These are phyloP conservation scores for Dryoscopus gambensis DNA, from an alignment of 2,113 vertebrate genomes.

Conservation along the genomic window DNA sequence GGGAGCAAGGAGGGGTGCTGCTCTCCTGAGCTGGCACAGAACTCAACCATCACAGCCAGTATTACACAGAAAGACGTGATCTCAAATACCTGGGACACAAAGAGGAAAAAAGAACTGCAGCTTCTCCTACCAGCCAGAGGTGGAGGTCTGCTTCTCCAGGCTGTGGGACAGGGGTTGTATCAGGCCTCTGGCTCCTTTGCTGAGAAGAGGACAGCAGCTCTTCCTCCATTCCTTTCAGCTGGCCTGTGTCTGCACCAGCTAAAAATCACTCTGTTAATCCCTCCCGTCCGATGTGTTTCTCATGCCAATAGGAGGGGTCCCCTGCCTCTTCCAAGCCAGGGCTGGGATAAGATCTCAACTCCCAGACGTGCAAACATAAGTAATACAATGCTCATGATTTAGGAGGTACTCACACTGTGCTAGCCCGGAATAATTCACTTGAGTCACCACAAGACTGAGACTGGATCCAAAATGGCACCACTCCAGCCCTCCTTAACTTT, in stretches of 20 bases:
- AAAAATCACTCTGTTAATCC: not conserved
- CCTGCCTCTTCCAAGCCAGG: not conserved
- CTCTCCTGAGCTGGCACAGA: not conserved
- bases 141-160: not conserved
- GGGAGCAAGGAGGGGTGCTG: not conserved
- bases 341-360: not conserved
- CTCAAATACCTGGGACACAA: not conserved
- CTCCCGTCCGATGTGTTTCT: not conserved
- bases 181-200: not conserved
- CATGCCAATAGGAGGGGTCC: not conserved
- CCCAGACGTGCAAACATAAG: not conserved
- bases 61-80: not conserved
- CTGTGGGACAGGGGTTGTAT: not conserved
- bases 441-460: not conserved
- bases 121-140: not conserved
- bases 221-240: not conserved
- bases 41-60: not conserved
- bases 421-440: not conserved
- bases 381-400: not conserved
- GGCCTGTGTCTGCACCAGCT: not conserved
- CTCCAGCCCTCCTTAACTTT: not conserved
- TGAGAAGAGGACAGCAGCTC: not conserved
- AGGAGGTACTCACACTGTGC: not conserved
- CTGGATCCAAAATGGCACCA: not conserved
- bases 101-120: not conserved